Base-by-base conservation (phyloP, 2,797 vertebrate species). In the Periophthalmus magnuspinnatus region DNA sequence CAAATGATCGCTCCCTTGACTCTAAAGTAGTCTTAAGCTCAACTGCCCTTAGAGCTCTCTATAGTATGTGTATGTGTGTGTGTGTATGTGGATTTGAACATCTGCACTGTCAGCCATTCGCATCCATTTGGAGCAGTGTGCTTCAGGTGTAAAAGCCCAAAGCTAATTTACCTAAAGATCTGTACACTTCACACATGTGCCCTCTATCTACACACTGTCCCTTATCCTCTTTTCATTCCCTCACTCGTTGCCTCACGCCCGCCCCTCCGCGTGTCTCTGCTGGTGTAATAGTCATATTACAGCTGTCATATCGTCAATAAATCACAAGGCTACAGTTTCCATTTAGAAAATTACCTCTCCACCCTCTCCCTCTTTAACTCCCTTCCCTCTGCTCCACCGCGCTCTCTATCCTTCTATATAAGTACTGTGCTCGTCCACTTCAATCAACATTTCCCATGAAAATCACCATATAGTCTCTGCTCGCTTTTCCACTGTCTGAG, bases 331-430 rank as follows among this genome's bases (percentile, higher is more conserved):
- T 84, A 86, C 76, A 83, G 88, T 89, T 86, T 90, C 88, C 88
- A 91, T 89, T 91, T 88, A 89, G 91, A 89, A 91, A 91, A 91
- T 91, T 91, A 91, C 88, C 88, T 89, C 86, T 81, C 81, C 78
- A 79, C 77, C 78, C 81, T 78, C 81, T 84, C 69, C 75, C 72
- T 84, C 81, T 80, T 81, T 80, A 84, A 84, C 78, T 80, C 82
- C 60, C 71, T 72, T 55, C 32, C 72, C 81, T 77, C 68, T 61
- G 45, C 66, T 41, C 69, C 61, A 34, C 68, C 75, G 57, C 63
- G 67, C 76, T 77, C 45, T 59, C 67, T 67, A 57, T 34, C 14
- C 24, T 17, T 6, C 72, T 78, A 64, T 69, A 82, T 88, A 83
- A 84, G 87, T 68, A 76, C 74, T 67, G 75, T 64, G 70, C 73